Base-by-base conservation (phyloP, 2,113 vertebrate genomes). In the Stigmatopora argus region DNA sequence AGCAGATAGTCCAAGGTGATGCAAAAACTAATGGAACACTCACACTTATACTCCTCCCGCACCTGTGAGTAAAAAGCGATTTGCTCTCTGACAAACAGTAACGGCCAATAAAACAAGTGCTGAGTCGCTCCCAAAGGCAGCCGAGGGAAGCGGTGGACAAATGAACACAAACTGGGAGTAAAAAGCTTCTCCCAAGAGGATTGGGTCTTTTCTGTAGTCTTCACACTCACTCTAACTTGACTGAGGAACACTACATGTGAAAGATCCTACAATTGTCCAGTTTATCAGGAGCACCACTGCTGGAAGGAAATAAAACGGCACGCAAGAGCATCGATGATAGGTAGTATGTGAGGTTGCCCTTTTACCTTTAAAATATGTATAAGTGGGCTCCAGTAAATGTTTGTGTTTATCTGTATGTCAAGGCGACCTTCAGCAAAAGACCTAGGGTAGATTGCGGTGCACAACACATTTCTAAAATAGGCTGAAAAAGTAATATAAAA, bases 101-200 rank as follows among this genome's bases (percentile, higher is more conserved):
- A 89, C 86, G 83, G 86, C 87, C 85, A 88, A 89, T 90, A 90
- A 90, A 90, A 87, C 83, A 87, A 89, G 82, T 88, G 90, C 89
- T 89, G 88, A 90, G 88, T 88, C 60, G 85, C 86, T 88, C 80
- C 84, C 75, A 84, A 82, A 89, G 76, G 82, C 88, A 88, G 86
- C 79, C 82, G 83, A 87, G 85, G 86, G 87, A 80, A 86, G 84
- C 83, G 69, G 74, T 84, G 86, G 86, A 88, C 88, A 89, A 89
- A 89, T 89, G 88, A 89, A 89, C 88, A 89, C 88, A 87, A 89
- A 88, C 88, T 86, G 83, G 82, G 83, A 87, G 86, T 86, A 87
- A 89, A 89, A 85, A 85, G 82, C 84, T 71, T 80, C 69, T 86
- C 88, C 85, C 86, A 46, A 65, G 85, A 81, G 88, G 73, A 81